Percentiles rank a stretch among this genome's conserved stretches.
Evolutionary conservation across 2,888 invertebrate species (phyloP).

Genomic region (Morpho deidamia): DNA sequence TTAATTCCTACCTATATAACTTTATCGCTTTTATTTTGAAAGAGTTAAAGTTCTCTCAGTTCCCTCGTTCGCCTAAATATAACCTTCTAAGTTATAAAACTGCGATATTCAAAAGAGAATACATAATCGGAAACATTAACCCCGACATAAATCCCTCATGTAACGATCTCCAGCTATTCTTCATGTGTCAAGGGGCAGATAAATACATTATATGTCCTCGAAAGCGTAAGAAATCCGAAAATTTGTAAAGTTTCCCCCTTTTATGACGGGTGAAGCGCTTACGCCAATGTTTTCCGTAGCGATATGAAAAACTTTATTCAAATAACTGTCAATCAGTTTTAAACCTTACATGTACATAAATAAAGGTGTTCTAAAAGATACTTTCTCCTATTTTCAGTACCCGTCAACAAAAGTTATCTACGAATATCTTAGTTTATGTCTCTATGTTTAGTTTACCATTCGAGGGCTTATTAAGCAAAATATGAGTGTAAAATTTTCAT

Average conservation of each 20-base stretch:
- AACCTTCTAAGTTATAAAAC: constrained; percentile 4
- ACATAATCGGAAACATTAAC: constrained; percentile 53
- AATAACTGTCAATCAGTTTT: constrained; percentile 26
- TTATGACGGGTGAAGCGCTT: constrained; percentile 68
- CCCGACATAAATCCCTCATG: constrained; percentile 52
- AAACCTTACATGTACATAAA: constrained; percentile 28
- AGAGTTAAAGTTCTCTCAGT: background rate
- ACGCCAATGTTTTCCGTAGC: constrained; percentile 64
- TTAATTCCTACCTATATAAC: no score
- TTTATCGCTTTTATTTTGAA: no score
- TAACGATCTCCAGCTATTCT: constrained; percentile 61
- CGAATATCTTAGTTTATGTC: constrained; percentile 63
- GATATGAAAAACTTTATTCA: constrained; percentile 69
- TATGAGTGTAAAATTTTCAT: constrained; percentile 21
- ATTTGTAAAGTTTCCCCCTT: constrained; percentile 76
- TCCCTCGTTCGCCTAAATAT: background rate
- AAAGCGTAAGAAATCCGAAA: constrained; percentile 74
- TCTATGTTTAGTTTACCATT: constrained; percentile 57
- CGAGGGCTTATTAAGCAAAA: constrained; percentile 45
- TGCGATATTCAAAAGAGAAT: constrained; percentile 16
- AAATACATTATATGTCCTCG: constrained; percentile 73
- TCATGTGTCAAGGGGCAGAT: constrained; percentile 73
- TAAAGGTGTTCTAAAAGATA: background rate
- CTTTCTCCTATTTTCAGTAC: constrained; percentile 58
- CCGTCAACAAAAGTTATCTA: constrained; percentile 54